Conservation (phyloP, 1,140 invertebrate genomes). For the Drosophila watanabei region DNA sequence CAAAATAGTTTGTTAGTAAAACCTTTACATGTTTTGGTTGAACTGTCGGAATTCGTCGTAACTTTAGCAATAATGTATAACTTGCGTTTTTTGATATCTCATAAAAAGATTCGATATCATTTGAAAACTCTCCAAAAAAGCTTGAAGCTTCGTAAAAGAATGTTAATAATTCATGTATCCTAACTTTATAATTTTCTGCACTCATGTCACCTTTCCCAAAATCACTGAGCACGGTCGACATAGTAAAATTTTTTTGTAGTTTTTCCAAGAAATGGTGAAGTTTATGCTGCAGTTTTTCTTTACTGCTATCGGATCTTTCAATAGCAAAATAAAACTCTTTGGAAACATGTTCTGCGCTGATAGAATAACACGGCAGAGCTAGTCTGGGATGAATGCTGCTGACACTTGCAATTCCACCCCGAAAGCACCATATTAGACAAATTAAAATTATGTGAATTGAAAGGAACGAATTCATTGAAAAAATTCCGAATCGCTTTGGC, state of each 20-base stretch:
- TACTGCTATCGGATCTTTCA: slow-evolving; percentile 45
- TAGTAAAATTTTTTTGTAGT: slow-evolving; percentile 72
- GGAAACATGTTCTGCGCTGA: slow-evolving; percentile 59
- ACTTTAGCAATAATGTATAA: slow-evolving; percentile 56
- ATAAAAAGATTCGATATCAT: slow-evolving; percentile 52
- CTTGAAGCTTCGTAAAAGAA: slow-evolving; percentile 60
- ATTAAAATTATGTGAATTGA: background rate
- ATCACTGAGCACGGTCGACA: slow-evolving; percentile 55
- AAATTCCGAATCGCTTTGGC: background rate
- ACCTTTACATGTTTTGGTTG: slow-evolving; percentile 60
- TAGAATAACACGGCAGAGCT: background rate
- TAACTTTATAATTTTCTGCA: slow-evolving; percentile 26
- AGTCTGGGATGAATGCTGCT: background rate
- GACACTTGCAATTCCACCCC: background rate
- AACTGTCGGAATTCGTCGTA: slow-evolving; percentile 66
- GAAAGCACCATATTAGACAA: background rate
- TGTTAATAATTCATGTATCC: slow-evolving; percentile 45
- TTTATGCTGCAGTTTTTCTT: slow-evolving; percentile 55
- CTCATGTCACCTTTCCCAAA: slow-evolving; percentile 18
- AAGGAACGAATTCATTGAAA: background rate
- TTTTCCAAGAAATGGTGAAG: slow-evolving; percentile 70
- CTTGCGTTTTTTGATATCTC: slow-evolving; percentile 68
- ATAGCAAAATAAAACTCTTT: slow-evolving; percentile 56
- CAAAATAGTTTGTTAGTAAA: slow-evolving; percentile 72
- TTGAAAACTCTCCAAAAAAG: slow-evolving; percentile 42